Evolutionary conservation across 2,888 invertebrate species (phyloP).

Genomic region (Diachrysia chrysitis): DNA sequence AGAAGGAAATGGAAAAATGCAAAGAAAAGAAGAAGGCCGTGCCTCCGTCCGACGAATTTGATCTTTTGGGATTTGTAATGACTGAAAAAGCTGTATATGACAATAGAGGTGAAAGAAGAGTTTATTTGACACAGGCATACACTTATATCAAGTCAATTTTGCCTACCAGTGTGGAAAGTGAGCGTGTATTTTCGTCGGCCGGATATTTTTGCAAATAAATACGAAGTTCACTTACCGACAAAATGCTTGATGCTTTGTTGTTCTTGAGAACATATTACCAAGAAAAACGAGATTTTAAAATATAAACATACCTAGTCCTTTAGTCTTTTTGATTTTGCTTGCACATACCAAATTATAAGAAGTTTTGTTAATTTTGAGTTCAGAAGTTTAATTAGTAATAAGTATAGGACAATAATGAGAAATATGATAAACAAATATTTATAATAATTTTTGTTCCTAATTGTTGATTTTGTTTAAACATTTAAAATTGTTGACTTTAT

Average conservation of each 20-base stretch:
- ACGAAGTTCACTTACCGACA: slow-evolving; percentile 25
- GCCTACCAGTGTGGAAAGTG: slow-evolving; percentile 34
- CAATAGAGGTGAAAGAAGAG: slow-evolving; percentile 26
- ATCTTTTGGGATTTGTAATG: slow-evolving; percentile 30
- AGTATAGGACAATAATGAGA: too few species aligned
- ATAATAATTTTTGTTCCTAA: too few species aligned
- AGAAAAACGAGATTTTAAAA: neutral
- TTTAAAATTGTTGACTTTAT: too few species aligned
- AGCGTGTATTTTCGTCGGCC: slow-evolving; percentile 15
- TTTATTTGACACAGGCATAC: slow-evolving; percentile 38
- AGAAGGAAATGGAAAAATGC: slow-evolving; percentile 28
- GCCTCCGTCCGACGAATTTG: slow-evolving; percentile 12
- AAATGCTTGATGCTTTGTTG: slow-evolving; percentile 9
- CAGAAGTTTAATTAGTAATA: too few species aligned
- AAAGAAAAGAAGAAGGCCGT: slow-evolving; percentile 22
- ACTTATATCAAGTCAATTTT: slow-evolving; percentile 21
- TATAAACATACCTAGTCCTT: too few species aligned
- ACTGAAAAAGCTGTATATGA: slow-evolving; percentile 33
- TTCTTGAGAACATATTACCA: slow-evolving; percentile 13
- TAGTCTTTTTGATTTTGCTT: too few species aligned
- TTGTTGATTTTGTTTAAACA: too few species aligned
- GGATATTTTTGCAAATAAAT: slow-evolving; percentile 29
- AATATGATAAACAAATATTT: too few species aligned
- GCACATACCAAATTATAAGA: too few species aligned
- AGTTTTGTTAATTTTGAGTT: too few species aligned